A percentile compares a stretch with the other conserved stretches of the same genome.
Conservation (phyloP, 2,797 vertebrate genomes). For the Picus viridis region DNA sequence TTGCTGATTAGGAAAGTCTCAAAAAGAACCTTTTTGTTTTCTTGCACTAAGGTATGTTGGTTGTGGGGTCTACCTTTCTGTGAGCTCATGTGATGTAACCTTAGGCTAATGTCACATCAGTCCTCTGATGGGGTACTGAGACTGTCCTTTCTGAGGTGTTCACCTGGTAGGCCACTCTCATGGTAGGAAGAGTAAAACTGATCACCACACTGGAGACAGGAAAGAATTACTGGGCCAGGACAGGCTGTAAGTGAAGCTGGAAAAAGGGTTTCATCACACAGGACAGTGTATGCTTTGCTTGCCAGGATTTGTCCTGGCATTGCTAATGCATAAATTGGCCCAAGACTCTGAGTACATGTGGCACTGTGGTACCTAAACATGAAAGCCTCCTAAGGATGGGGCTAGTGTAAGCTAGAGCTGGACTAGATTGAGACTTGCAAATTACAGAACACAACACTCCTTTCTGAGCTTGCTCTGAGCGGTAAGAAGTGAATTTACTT, state of each 20-base stretch:
- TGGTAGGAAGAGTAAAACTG: neutral
- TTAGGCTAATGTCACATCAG: neutral
- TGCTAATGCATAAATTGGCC: neutral
- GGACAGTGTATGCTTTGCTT: neutral
- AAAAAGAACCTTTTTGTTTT: neutral
- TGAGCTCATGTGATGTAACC: accelerated
- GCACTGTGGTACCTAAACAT: neutral
- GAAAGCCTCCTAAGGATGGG: neutral
- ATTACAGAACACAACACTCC: neutral
- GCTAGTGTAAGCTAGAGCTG: neutral
- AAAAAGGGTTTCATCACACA: neutral
- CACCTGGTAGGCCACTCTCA: neutral
- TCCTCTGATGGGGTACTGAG: accelerated
- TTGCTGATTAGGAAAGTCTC: neutral
- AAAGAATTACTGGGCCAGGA: neutral
- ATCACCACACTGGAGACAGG: neutral
- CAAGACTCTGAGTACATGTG: accelerated
- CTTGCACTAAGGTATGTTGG: neutral
- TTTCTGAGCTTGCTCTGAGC: neutral
- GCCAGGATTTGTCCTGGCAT: neutral
- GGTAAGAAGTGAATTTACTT: neutral
- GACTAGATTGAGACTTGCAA: neutral
- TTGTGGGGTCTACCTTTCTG: neutral
- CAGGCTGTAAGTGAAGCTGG: neutral
- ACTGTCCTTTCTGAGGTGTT: neutral